Evolutionary conservation across 2,888 invertebrate species (phyloP), one percentile per base, ranked within the genome.

Genomic region (Chloroclysta siterata): DNA sequence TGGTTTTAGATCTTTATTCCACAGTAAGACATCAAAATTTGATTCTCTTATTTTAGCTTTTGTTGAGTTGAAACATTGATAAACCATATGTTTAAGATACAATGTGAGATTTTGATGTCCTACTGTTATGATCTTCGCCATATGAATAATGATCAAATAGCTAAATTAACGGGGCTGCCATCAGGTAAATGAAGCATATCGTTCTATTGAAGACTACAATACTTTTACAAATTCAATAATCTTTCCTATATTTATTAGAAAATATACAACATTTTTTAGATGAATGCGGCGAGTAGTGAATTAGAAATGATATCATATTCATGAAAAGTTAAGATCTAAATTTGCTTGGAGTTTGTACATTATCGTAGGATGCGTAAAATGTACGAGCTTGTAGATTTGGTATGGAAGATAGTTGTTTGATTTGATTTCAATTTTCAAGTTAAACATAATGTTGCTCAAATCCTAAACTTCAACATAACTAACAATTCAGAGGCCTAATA

Each of bases 121-220:
- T 64, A 68, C 68, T 66, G 60, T 63, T 29, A 54, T 59, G 39
- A 60, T 56, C 63, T 65, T 66, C 39, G 61, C 53, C 42, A 53
- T 29, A 58, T 61, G 57, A 56, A 61, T 56, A 54, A 61, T 63
- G 48, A 58, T 66, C 58, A 65, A 67, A 53, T 65, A 53, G 67
- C 66, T 63, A 53, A 65, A 64, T 63, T 65, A 29, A 51, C 55
- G 82, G 84, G 81, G 90, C 90, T 91, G 90, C 91, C 92, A 89
- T 85, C 87, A 84, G 78, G 90, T 86, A 90, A 92, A 89, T 90
- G 79, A 91, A 89, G 93, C 93, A 93, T 93, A 93, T 93, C 93
- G 90, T 90, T 89, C 84, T 85, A 90, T 82, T 87, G 83, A 93
- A 93, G 93, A 93, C 93, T 93, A 87, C 85, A 79, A 77, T 84